Conservation (phyloP, 1,140 invertebrate genomes). For the Cyphomyrmex costatus region DNA sequence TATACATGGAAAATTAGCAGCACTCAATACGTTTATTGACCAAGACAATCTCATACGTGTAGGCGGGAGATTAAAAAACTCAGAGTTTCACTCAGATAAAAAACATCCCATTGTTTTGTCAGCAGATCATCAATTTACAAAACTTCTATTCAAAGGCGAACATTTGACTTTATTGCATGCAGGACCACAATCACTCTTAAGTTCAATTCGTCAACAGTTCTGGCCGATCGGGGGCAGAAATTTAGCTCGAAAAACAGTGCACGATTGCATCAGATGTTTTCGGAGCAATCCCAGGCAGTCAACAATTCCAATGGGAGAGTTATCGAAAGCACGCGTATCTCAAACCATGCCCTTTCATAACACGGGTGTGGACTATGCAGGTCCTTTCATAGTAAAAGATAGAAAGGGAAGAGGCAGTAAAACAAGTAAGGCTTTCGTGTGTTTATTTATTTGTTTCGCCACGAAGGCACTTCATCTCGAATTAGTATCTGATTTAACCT, state of each 20-base stretch:
- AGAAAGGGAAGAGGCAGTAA: background rate
- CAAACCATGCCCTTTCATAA: background rate
- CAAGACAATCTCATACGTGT: no score
- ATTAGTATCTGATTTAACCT: background rate
- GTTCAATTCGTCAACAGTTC: no score
- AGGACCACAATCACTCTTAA: no score
- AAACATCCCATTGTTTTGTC: no score
- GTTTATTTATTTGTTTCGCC: background rate
- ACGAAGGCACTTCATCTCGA: background rate
- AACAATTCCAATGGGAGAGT: background rate
- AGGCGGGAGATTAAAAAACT: no score
- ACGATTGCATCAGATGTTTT: background rate
- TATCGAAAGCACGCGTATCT: background rate
- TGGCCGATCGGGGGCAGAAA: no score
- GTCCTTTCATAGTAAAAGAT: background rate
- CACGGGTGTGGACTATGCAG: background rate
- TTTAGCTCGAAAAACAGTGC: background rate
- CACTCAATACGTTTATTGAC: no score
- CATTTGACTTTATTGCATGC: no score
- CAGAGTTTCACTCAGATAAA: no score
- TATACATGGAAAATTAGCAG: no score
- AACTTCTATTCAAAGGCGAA: no score
- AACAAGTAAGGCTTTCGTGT: background rate
- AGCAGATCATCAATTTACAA: no score
- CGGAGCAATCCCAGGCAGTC: background rate